Evolutionary conservation across 2,797 vertebrate species (phyloP).

Genomic region (Dipus sagitta): DNA sequence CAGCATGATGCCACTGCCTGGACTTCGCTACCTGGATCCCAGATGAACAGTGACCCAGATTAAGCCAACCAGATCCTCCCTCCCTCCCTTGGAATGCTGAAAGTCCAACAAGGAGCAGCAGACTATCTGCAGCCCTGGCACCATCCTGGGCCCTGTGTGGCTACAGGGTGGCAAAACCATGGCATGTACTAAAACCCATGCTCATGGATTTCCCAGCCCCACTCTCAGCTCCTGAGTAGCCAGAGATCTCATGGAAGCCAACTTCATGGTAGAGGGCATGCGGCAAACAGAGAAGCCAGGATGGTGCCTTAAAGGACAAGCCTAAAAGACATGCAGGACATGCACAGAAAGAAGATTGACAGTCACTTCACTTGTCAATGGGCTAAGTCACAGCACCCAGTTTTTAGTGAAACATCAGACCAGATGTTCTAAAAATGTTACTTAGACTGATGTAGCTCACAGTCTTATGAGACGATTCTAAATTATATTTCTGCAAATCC

Average conservation of each 20-base stretch:
- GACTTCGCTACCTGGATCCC: background rate
- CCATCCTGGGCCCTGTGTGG: accelerated
- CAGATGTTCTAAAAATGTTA: background rate
- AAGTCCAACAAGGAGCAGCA: background rate
- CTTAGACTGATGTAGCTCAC: background rate
- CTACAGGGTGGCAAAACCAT: accelerated
- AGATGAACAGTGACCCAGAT: accelerated
- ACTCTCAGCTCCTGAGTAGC: accelerated
- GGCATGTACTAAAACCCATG: accelerated
- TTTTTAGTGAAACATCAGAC: accelerated
- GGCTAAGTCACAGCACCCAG: accelerated
- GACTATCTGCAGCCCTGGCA: accelerated
- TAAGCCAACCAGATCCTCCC: background rate
- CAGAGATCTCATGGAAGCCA: background rate
- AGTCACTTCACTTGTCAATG: accelerated
- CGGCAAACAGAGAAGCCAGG: accelerated
- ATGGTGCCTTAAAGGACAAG: background rate
- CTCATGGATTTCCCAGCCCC: background rate
- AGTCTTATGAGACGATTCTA: background rate
- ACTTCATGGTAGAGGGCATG: too few species aligned
- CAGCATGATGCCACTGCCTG: accelerated
- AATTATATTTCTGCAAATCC: background rate
- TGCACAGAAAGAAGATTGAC: accelerated
- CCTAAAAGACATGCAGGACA: background rate
- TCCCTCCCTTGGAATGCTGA: background rate